Evolutionary conservation across 2,797 vertebrate genomes (phyloP).

Genomic region (Carapus acus): DNA sequence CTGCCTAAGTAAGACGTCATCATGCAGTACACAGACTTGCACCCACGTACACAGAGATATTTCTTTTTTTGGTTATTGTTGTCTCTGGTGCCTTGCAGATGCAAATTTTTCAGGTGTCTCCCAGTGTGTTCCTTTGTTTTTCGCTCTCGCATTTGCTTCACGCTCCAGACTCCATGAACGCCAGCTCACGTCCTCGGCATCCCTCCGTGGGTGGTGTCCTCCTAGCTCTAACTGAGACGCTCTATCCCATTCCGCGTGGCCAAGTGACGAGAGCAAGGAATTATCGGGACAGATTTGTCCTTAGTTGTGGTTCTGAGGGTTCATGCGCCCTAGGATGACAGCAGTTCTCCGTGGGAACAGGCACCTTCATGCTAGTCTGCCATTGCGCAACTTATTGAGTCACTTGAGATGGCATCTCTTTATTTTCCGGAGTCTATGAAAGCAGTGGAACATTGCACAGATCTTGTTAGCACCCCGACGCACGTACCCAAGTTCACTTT

Average conservation of each 20-base stretch:
- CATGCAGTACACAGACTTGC: slow-evolving; percentile 22
- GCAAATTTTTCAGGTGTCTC: too few species aligned
- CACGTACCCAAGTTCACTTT: slow-evolving; percentile 34
- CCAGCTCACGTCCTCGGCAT: slow-evolving; percentile 21
- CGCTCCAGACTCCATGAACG: slow-evolving; percentile 5
- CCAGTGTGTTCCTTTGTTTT: too few species aligned
- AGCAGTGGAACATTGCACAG: slow-evolving; percentile 58
- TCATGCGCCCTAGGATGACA: neutral
- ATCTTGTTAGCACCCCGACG: slow-evolving; percentile 32
- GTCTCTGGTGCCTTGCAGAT: neutral
- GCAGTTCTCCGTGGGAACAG: slow-evolving; percentile 9
- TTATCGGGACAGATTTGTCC: neutral
- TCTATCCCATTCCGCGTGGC: neutral
- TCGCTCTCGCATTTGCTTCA: too few species aligned
- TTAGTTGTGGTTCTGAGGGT: neutral
- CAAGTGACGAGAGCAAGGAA: neutral
- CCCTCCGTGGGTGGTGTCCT: slow-evolving; percentile 20
- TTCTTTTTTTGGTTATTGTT: neutral
- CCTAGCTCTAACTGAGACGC: slow-evolving; percentile 4
- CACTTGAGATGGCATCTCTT: slow-evolving; percentile 47
- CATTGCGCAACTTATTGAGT: slow-evolving; percentile 15
- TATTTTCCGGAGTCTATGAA: slow-evolving; percentile 52
- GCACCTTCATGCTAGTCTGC: slow-evolving; percentile 19
- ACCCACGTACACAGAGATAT: neutral
- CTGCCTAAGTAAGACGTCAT: slow-evolving; percentile 34